A percentile compares a stretch with the other conserved stretches of the same genome.
phyloP scores from a whole-genome alignment of 2,888 invertebrate species.

The Pheosia gnoma region DNA sequence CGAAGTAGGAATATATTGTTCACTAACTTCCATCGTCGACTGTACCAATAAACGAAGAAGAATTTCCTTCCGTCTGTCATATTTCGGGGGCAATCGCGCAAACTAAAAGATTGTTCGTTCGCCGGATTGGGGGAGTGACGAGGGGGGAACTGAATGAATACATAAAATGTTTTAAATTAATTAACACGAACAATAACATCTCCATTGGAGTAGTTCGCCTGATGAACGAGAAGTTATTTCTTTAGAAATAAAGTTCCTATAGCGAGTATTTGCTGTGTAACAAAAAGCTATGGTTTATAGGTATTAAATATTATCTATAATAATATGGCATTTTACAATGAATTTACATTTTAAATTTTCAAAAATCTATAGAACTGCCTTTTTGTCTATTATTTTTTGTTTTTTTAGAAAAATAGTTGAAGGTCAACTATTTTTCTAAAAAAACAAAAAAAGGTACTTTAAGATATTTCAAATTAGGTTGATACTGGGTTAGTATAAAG shows the following conservation, averaged over 20 bases:
- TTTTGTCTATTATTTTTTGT: too few species aligned
- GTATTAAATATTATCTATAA: neutral
- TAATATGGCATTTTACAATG: too few species aligned
- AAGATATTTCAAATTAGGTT: too few species aligned
- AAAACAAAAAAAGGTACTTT: too few species aligned
- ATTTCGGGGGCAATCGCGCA: constrained; percentile 38
- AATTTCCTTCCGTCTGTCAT: constrained; percentile 41
- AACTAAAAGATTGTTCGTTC: constrained; percentile 44
- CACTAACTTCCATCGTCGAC: neutral
- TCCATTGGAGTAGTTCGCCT: neutral
- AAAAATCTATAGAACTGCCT: neutral
- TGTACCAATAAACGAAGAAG: constrained; percentile 37
- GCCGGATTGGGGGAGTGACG: constrained; percentile 26
- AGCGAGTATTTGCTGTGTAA: neutral
- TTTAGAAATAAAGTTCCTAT: neutral
- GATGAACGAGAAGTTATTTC: neutral
- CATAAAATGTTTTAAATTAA: constrained; percentile 31
- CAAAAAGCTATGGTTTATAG: neutral
- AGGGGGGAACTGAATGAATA: constrained; percentile 19
- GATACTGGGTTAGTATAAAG: too few species aligned
- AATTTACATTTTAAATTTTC: too few species aligned
- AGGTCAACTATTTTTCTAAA: too few species aligned
- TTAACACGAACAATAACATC: constrained; percentile 17
- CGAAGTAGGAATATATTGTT: neutral
- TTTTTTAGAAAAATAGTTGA: too few species aligned